Percentiles rank a stretch among this genome's conserved stretches.
These are phyloP conservation scores for Holcopasites calliopsidis DNA, from an alignment of 1,140 invertebrate genomes.

Conservation along the genomic window DNA sequence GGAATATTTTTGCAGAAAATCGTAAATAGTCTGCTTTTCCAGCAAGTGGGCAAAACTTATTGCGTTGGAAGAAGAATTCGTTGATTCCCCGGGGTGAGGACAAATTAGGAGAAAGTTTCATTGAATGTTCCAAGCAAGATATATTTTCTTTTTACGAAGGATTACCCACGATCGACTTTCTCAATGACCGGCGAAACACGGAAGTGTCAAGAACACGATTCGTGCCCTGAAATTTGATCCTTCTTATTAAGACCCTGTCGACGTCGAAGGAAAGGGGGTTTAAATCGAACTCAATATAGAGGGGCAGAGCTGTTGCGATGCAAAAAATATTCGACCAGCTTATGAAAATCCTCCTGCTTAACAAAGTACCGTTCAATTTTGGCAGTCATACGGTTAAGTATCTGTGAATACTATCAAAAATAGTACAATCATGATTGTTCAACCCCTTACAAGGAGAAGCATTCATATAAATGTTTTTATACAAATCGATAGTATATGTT, in stretches of 20 bases:
- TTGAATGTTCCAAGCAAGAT: too few relatives aligned
- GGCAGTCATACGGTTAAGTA: background rate
- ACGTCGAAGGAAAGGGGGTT: constrained; percentile 43
- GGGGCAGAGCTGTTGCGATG: constrained; percentile 2
- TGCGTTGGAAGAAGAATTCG: too few relatives aligned
- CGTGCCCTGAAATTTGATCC: constrained; percentile 46
- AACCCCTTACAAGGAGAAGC: too few relatives aligned
- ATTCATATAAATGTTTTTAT: too few relatives aligned
- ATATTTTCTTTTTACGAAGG: background rate
- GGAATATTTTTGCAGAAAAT: too few relatives aligned
- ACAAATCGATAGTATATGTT: too few relatives aligned
- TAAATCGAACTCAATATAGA: constrained; percentile 32
- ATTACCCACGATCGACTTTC: constrained; percentile 43
- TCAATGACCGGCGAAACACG: constrained; percentile 44
- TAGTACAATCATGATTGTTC: background rate
- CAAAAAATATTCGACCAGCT: constrained; percentile 12
- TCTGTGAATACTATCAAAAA: background rate
- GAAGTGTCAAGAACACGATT: constrained; percentile 49
- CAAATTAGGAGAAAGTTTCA: too few relatives aligned
- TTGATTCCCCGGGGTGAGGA: too few relatives aligned
- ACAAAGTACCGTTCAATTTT: background rate
- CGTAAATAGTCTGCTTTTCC: too few relatives aligned
- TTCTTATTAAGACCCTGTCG: constrained; percentile 48
- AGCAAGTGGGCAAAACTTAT: background rate
- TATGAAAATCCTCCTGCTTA: constrained; percentile 5